Evolutionary conservation across 2,888 invertebrate genomes (phyloP).

Genomic region (Scaptomyza tumidula): DNA sequence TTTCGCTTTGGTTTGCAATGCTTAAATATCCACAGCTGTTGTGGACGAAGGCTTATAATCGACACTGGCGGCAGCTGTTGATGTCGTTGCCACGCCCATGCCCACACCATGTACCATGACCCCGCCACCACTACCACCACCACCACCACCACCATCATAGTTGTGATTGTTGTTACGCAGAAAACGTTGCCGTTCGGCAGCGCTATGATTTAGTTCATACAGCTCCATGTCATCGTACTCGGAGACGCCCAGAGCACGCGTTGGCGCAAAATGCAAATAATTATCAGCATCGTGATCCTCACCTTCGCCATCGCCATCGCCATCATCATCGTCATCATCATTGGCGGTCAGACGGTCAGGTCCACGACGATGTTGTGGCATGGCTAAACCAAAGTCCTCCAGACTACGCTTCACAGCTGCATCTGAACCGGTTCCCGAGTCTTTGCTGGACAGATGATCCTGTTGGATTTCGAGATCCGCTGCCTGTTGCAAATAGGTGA

Average conservation of each 20-base stretch:
- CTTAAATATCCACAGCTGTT: conserved; percentile 66
- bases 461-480: conserved; percentile 76
- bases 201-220: conserved; percentile 58
- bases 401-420: conserved; percentile 82
- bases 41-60: conserved; percentile 59
- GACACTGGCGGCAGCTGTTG: conserved; percentile 17
- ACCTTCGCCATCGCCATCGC: conserved; percentile 38
- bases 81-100: conserved; percentile 15
- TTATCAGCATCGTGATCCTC: conserved; percentile 55
- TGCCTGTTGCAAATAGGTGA: conserved; percentile 72
- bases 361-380: conserved; percentile 40
- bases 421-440: conserved; percentile 82
- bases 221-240: conserved; percentile 70
- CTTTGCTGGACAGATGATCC: conserved; percentile 82
- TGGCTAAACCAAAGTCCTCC: conserved; percentile 73
- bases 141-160: conserved; percentile 59
- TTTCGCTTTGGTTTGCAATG: conserved; percentile 45
- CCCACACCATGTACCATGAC: conserved; percentile 10
- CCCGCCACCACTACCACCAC: conserved; percentile 38
- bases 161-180: conserved; percentile 74
- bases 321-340: conserved; percentile 44
- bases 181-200: conserved; percentile 64
- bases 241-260: conserved; percentile 70
- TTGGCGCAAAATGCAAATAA: conserved; percentile 67
- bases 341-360: conserved; percentile 37